phyloP scores from a whole-genome alignment of 2,113 vertebrate species.

The Dicentrarchus labrax region DNA sequence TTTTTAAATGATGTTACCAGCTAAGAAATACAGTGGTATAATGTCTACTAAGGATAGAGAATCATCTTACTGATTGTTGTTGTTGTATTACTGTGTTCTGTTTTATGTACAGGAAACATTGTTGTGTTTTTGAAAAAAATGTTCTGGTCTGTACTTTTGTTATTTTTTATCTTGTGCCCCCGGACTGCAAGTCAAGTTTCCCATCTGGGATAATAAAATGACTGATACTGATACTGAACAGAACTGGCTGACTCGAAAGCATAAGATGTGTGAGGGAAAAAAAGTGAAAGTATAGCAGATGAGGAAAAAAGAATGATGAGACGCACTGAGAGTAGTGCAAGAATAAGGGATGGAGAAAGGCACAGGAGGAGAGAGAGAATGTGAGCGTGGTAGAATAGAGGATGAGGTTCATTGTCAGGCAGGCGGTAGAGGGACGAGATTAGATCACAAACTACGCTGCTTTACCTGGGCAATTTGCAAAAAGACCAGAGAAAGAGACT shows the following conservation, averaged over 20 bases:
- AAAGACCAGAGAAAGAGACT: conserved; percentile 7
- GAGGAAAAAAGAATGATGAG: background rate
- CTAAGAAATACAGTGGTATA: background rate
- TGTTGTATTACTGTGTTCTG: too few species aligned
- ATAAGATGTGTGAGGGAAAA: background rate
- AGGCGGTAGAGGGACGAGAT: conserved; percentile 14
- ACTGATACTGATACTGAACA: background rate
- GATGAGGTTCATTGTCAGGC: conserved; percentile 30
- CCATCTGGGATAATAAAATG: too few species aligned
- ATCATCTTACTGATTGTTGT: too few species aligned
- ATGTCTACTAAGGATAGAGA: background rate
- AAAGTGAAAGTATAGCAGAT: background rate
- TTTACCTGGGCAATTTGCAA: conserved; percentile 23
- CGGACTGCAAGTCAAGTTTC: too few species aligned
- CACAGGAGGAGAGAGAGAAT: conserved; percentile 6
- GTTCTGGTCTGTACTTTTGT: too few species aligned
- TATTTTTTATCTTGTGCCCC: too few species aligned
- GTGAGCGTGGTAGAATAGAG: conserved; percentile 17
- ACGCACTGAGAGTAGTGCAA: background rate
- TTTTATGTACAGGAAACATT: too few species aligned
- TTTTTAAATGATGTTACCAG: conserved; percentile 5
- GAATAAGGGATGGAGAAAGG: background rate
- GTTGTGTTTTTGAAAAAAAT: too few species aligned
- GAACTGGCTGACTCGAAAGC: background rate
- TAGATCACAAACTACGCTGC: conserved; percentile 24